Evolutionary conservation across 2,113 vertebrate genomes (phyloP).

Genomic region (Herpailurus yagouaroundi): DNA sequence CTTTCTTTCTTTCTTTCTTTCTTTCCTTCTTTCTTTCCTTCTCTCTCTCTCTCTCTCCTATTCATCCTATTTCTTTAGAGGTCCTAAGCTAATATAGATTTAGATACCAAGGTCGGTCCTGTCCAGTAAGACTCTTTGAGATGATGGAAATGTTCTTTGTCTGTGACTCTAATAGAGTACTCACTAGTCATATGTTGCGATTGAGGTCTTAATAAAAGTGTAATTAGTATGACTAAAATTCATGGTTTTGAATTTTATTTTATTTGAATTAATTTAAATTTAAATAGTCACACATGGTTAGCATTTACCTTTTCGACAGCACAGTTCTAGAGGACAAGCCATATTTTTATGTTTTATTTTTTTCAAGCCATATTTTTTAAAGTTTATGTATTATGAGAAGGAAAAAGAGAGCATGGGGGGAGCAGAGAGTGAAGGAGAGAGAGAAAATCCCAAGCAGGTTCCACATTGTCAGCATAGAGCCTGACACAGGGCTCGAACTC

Average conservation of each 20-base stretch:
- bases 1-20: not conserved
- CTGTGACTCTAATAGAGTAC: not conserved
- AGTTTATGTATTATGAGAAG: too few relatives aligned
- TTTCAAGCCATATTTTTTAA: too few relatives aligned
- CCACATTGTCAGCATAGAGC: too few relatives aligned
- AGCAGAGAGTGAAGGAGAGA: too few relatives aligned
- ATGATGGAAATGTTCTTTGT: not conserved
- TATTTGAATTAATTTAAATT: slow-evolving; percentile 17
- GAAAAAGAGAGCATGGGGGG: too few relatives aligned
- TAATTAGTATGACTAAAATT: not conserved
- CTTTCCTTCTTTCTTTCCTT: not conserved
- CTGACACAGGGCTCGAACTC: too few relatives aligned
- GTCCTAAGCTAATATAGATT: not conserved
- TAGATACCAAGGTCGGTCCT: not conserved
- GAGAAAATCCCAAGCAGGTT: too few relatives aligned
- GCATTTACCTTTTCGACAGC: not conserved
- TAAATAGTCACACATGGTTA: not conserved
- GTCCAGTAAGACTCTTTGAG: not conserved
- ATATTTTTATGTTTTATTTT: not conserved
- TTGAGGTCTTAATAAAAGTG: not conserved
- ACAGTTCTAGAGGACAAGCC: not conserved
- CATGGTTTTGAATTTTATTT: not conserved
- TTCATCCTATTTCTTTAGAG: not conserved
- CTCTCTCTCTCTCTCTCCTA: not conserved
- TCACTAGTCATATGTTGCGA: not conserved